Evolutionary conservation across 2,797 vertebrate species (phyloP).

Genomic region (Leontocebus nigricollis): DNA sequence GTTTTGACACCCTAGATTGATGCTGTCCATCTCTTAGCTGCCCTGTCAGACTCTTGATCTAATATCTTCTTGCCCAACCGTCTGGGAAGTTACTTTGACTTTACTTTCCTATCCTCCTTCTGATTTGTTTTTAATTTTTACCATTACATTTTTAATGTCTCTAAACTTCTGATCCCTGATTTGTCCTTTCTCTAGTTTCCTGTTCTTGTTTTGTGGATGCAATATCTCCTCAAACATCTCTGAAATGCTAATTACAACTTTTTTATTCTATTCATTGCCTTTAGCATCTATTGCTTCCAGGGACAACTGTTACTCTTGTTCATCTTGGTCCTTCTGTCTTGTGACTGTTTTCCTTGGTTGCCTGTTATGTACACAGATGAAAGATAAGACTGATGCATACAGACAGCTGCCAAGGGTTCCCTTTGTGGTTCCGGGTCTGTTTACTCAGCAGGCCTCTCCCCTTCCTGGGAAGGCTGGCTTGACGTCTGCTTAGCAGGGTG

Average conservation of each 20-base stretch:
- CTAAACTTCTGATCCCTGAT: neutral
- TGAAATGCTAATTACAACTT: neutral
- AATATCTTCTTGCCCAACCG: neutral
- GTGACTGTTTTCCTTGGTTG: neutral
- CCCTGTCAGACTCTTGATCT: neutral
- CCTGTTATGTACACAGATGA: neutral
- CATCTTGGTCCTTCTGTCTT: neutral
- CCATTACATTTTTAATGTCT: neutral
- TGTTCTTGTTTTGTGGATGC: neutral
- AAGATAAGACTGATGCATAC: neutral
- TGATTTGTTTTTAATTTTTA: neutral
- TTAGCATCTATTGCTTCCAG: neutral
- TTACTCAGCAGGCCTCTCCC: slow-evolving; percentile 18
- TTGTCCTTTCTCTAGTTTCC: neutral
- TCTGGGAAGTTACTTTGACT: neutral
- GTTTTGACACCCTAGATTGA: neutral
- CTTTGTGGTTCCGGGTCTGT: neutral
- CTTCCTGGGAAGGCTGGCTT: slow-evolving; percentile 31
- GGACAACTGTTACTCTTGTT: neutral
- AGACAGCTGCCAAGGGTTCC: neutral
- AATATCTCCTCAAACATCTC: neutral
- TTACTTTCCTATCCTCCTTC: neutral
- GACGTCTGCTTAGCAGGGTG: neutral
- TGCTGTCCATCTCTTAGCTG: neutral
- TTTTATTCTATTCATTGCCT: neutral